A percentile compares a stretch with the other conserved stretches of the same genome.
Conservation (phyloP, 2,113 vertebrate species). For the Petroica traversi region DNA sequence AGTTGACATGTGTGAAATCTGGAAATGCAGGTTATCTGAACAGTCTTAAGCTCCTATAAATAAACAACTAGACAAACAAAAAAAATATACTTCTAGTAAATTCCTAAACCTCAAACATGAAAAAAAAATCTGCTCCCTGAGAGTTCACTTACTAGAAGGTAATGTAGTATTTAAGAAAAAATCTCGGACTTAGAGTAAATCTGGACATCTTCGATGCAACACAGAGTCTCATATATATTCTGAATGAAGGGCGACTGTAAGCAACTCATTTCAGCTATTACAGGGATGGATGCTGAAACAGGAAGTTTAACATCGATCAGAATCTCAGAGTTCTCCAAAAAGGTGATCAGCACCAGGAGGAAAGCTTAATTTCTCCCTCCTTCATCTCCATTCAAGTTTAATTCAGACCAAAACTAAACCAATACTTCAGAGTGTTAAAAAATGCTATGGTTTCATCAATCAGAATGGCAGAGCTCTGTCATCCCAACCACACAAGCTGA, state of each 20-base stretch:
- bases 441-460: neutral
- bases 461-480: neutral
- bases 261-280: neutral
- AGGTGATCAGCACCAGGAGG: neutral
- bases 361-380: neutral
- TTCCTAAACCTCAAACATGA: neutral
- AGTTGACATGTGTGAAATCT: neutral
- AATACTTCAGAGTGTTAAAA: neutral
- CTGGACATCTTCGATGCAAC: neutral
- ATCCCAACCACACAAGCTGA: neutral
- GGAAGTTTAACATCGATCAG: neutral
- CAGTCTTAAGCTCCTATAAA: neutral
- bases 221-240: rapidly evolving
- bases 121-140: neutral
- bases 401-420: neutral
- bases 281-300: neutral
- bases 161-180: neutral
- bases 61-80: neutral
- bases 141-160: neutral
- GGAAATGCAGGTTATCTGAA: neutral
- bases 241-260: neutral
- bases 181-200: neutral
- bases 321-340: neutral
- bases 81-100: neutral
- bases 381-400: neutral